phyloP scores from a whole-genome alignment of 2,888 invertebrate genomes.

The Serripes groenlandicus region DNA sequence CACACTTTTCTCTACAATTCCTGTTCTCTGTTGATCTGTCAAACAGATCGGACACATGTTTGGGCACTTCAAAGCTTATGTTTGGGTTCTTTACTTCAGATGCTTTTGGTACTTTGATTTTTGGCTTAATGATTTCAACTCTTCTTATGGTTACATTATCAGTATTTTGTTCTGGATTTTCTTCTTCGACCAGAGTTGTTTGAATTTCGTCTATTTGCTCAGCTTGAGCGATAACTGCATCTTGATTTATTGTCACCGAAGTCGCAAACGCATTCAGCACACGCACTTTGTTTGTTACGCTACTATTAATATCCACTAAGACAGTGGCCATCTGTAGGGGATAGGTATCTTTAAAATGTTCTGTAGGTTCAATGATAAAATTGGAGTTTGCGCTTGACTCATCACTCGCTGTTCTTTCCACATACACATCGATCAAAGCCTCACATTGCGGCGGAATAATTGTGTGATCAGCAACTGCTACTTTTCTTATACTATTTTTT shows the following conservation, averaged over 20 bases:
- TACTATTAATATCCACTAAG: constrained; percentile 44
- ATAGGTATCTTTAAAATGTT: constrained; percentile 41
- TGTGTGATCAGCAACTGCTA: constrained; percentile 46
- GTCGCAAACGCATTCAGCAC: constrained; percentile 57
- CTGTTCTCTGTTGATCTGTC: neutral
- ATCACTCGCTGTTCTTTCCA: constrained; percentile 43
- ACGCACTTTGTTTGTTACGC: constrained; percentile 49
- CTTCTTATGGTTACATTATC: neutral
- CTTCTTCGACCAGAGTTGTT: constrained; percentile 9
- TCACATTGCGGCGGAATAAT: constrained; percentile 49
- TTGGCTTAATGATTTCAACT: neutral
- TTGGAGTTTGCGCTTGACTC: constrained; percentile 8
- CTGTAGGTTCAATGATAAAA: constrained; percentile 49
- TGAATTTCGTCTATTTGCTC: constrained; percentile 27
- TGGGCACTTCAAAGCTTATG: neutral
- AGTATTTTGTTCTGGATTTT: neutral
- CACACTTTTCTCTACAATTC: neutral
- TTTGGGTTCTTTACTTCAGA: neutral
- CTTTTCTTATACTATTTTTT: constrained; percentile 23
- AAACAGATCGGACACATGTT: constrained; percentile 23
- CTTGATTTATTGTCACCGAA: constrained; percentile 34
- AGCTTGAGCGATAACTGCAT: constrained; percentile 48
- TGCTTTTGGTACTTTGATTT: neutral
- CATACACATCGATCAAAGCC: constrained; percentile 52
- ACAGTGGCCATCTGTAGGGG: constrained; percentile 49